Percentiles rank a stretch among this genome's conserved stretches.
Conservation (phyloP, 2,888 invertebrate genomes). For the Phyllotreta cruciferae region DNA sequence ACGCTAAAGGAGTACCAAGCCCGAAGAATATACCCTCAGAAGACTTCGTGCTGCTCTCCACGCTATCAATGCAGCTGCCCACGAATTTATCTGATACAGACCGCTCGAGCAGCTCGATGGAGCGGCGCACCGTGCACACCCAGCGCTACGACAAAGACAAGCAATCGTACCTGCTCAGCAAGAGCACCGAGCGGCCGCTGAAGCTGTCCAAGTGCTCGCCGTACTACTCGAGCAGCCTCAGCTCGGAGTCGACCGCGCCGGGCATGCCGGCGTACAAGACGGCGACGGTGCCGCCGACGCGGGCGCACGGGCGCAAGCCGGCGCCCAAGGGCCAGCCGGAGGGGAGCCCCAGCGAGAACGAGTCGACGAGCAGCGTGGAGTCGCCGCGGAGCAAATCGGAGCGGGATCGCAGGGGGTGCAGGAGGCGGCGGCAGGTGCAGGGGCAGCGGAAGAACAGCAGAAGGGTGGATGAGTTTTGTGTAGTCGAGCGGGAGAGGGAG, state of each 20-base stretch:
- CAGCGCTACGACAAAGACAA: conserved; percentile 58
- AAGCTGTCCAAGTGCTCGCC: conserved; percentile 74
- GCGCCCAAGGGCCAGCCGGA: conserved; percentile 66
- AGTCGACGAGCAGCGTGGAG: conserved; percentile 76
- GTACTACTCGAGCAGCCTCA: conserved; percentile 77
- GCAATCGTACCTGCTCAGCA: conserved; percentile 52
- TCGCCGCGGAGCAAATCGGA: conserved; percentile 67
- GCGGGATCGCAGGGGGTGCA: conserved; percentile 69
- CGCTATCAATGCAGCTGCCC: conserved; percentile 59
- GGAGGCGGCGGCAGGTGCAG: conserved; percentile 70
- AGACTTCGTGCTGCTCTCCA: conserved; percentile 52
- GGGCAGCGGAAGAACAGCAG: conserved; percentile 62
- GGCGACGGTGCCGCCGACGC: conserved; percentile 58
- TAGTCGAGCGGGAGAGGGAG: conserved; percentile 52
- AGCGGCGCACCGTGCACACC: conserved; percentile 59
- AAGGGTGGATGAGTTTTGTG: conserved; percentile 57
- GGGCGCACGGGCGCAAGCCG: conserved; percentile 59
- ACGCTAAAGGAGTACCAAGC: conserved; percentile 51
- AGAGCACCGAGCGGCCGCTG: conserved; percentile 59
- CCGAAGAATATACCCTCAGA: conserved; percentile 58
- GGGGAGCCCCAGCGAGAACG: conserved; percentile 79
- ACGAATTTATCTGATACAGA: conserved; percentile 61
- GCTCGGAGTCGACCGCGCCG: conserved; percentile 75
- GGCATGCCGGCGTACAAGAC: conserved; percentile 67
- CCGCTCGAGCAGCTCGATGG: conserved; percentile 63